Conservation (phyloP, 2,888 invertebrate species). For the Cryptosula pallasiana region DNA sequence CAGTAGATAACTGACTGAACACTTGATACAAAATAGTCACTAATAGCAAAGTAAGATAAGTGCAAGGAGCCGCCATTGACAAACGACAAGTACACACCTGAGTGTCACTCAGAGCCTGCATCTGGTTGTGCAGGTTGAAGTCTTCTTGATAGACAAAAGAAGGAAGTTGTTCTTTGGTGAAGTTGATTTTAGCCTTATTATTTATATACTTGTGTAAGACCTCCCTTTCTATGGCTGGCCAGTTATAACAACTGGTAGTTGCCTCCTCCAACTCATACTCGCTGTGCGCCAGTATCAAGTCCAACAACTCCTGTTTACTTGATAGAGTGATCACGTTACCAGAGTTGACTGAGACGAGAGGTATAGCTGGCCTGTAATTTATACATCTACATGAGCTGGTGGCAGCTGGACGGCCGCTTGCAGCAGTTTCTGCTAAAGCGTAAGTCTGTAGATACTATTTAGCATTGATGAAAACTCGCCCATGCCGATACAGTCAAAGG, state of each 20-base stretch:
- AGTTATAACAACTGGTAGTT: slow-evolving; percentile 1
- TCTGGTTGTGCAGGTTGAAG: slow-evolving; percentile 17
- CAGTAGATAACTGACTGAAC: too few relatives aligned
- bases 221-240: slow-evolving; percentile 19
- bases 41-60: too few relatives aligned
- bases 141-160: slow-evolving; percentile 21
- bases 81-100: slow-evolving; percentile 1
- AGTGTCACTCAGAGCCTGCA: background rate
- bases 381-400: too few relatives aligned
- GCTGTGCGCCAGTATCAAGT: slow-evolving; percentile 5
- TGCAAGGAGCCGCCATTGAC: too few relatives aligned
- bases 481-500: too few relatives aligned
- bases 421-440: too few relatives aligned
- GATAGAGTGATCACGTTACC: background rate
- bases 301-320: background rate
- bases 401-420: too few relatives aligned
- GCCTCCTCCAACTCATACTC: slow-evolving; percentile 16
- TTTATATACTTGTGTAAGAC: slow-evolving; percentile 7
- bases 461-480: too few relatives aligned
- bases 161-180: slow-evolving; percentile 7
- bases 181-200: slow-evolving; percentile 7
- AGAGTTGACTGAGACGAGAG: background rate
- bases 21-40: too few relatives aligned
- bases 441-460: too few relatives aligned
- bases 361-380: background rate